Percentiles rank a stretch among this genome's conserved stretches.
Evolutionary conservation across 1,140 invertebrate genomes (phyloP).

Genomic region (Orchesella cincta): DNA sequence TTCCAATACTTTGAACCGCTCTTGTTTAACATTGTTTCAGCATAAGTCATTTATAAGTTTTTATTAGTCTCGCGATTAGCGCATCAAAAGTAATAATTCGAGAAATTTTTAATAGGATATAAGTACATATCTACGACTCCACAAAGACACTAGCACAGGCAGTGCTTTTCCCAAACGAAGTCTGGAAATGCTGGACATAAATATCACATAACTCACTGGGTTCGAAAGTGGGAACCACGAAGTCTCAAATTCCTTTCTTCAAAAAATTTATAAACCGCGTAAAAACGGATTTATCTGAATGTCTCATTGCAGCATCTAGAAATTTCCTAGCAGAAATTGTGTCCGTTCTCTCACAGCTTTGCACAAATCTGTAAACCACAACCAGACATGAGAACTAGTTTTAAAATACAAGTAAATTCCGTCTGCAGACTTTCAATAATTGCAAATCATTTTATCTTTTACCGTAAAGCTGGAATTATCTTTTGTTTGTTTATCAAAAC

Average conservation of each 20-base stretch:
- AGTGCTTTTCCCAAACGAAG: constrained; percentile 36
- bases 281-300: constrained; percentile 72
- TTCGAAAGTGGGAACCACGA: constrained; percentile 61
- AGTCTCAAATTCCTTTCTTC: constrained; percentile 68
- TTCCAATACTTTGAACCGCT: too few relatives aligned
- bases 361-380: constrained; percentile 65
- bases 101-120: too few relatives aligned
- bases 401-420: too few relatives aligned
- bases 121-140: too few relatives aligned
- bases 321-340: constrained; percentile 80
- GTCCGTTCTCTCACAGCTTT: constrained; percentile 64
- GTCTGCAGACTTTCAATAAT: too few relatives aligned
- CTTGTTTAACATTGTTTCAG: too few relatives aligned
- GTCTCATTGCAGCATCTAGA: constrained; percentile 74
- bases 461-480: constrained; percentile 68
- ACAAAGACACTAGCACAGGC: constrained; percentile 25
- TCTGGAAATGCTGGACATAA: constrained; percentile 62
- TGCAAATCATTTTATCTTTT: too few relatives aligned
- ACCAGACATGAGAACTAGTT: too few relatives aligned
- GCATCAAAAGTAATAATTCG: too few relatives aligned
- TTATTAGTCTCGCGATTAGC: too few relatives aligned
- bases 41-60: too few relatives aligned
- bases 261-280: constrained; percentile 65
- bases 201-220: constrained; percentile 65
- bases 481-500: constrained; percentile 73